Evolutionary conservation across 2,113 vertebrate species (phyloP).

Genomic region (Aptenodytes patagonicus): DNA sequence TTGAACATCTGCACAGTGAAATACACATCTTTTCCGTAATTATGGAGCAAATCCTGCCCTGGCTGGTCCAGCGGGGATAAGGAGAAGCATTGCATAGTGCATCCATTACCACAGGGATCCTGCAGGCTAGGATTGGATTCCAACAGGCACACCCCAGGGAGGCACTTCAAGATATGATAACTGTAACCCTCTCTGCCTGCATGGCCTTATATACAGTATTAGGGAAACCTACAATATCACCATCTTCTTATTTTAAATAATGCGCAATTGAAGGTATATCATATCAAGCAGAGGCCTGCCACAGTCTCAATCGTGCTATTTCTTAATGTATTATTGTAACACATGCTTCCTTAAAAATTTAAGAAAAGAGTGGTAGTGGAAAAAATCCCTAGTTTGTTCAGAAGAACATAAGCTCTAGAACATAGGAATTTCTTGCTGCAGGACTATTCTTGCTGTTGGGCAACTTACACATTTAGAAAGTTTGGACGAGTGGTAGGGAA

Average conservation of each 20-base stretch:
- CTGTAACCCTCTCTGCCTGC: background rate
- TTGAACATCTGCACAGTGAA: constrained; percentile 29
- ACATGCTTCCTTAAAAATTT: background rate
- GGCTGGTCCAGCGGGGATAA: background rate
- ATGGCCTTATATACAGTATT: background rate
- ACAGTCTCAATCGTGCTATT: background rate
- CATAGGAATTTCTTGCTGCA: background rate
- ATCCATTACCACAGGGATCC: background rate
- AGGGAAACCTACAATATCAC: background rate
- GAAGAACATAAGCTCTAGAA: background rate
- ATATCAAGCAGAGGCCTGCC: background rate
- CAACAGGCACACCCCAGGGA: constrained; percentile 20
- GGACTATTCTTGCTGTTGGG: background rate
- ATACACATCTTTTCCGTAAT: constrained; percentile 7
- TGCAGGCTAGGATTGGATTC: background rate
- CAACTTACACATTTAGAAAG: background rate
- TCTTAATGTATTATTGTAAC: background rate
- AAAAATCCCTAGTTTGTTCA: background rate
- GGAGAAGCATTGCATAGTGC: background rate
- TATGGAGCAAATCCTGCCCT: background rate
- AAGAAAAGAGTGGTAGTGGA: background rate
- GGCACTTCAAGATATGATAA: constrained; percentile 1
- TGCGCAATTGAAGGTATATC: background rate
- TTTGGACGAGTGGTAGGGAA: background rate
- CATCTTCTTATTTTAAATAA: background rate